phyloP scores from a whole-genome alignment of 2,797 vertebrate genomes.

The Kryptolebias ocellatus region DNA sequence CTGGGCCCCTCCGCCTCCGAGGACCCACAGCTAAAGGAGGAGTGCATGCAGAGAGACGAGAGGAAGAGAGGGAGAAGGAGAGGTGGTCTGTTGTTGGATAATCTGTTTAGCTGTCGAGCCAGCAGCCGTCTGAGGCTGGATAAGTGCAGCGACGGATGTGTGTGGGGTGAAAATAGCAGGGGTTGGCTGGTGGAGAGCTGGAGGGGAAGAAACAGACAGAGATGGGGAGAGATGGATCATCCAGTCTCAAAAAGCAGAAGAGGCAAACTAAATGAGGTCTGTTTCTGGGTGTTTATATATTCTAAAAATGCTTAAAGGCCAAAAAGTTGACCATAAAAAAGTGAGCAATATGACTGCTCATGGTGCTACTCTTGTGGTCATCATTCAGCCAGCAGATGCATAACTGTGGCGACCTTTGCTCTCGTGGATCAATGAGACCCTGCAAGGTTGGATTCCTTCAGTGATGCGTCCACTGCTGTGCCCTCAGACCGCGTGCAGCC shows the following conservation, averaged over 20 bases:
- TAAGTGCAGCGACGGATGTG: conserved; percentile 84
- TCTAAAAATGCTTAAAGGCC: conserved; percentile 37
- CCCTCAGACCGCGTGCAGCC: conserved; percentile 62
- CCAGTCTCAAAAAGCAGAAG: conserved; percentile 49
- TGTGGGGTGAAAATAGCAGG: conserved; percentile 84
- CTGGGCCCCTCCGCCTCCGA: conserved; percentile 80
- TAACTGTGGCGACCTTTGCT: conserved; percentile 68
- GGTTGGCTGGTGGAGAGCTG: conserved; percentile 72
- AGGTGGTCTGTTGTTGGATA: conserved; percentile 98
- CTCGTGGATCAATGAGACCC: conserved; percentile 67
- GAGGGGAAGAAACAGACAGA: conserved; percentile 50
- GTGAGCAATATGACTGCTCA: background rate
- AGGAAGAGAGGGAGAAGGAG: conserved; percentile 84
- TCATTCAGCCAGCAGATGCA: conserved; percentile 53
- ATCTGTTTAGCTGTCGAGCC: conserved; percentile 93
- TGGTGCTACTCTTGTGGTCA: conserved; percentile 51
- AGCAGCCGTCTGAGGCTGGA: conserved; percentile 90
- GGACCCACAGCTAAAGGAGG: conserved; percentile 68
- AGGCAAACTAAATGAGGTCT: conserved; percentile 47
- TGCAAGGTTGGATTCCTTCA: conserved; percentile 67
- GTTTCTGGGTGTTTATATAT: conserved; percentile 43
- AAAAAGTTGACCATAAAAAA: conserved; percentile 32
- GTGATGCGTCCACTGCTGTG: conserved; percentile 55
- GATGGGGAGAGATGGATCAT: conserved; percentile 61
- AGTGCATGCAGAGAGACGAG: conserved; percentile 62